Percentiles rank a stretch among this genome's conserved stretches.
These are phyloP conservation scores for Heliconius himera DNA, from an alignment of 1,140 invertebrate genomes.

Conservation along the genomic window DNA sequence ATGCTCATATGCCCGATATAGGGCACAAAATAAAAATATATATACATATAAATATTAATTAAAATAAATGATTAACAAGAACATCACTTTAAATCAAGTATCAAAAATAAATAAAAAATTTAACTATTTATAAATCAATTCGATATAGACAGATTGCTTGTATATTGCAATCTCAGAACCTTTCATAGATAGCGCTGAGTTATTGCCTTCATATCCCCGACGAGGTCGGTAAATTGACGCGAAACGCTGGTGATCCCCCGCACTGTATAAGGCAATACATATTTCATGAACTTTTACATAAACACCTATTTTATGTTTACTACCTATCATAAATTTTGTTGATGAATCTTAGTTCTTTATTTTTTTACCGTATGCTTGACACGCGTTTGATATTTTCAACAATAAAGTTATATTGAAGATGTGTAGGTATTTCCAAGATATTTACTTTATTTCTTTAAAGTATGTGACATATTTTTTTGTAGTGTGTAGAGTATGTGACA, in stretches of 20 bases:
- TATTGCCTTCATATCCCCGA: conserved; percentile 57
- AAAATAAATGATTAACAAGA: neutral
- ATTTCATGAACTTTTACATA: conserved; percentile 53
- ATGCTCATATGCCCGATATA: no score
- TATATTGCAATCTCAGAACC: conserved; percentile 53
- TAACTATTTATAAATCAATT: conserved; percentile 30
- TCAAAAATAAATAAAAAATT: neutral
- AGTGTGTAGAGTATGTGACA: no score
- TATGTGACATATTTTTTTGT: no score
- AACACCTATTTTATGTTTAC: conserved; percentile 27
- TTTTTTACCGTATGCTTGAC: neutral
- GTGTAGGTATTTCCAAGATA: neutral
- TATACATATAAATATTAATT: neutral
- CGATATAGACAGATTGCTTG: conserved; percentile 25
- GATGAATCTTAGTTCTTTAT: neutral
- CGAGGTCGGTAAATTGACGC: conserved; percentile 57
- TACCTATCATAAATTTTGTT: conserved; percentile 15
- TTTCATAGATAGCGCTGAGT: conserved; percentile 55
- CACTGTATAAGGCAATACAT: conserved; percentile 57
- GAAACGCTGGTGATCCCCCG: conserved; percentile 57
- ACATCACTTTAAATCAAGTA: neutral
- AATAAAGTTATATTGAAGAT: neutral
- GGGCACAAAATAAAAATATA: neutral
- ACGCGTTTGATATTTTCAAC: neutral
- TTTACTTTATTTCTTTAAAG: neutral